These are phyloP conservation scores for Calliopsis andreniformis DNA, from an alignment of 1,140 invertebrate genomes.

Conservation along the genomic window DNA sequence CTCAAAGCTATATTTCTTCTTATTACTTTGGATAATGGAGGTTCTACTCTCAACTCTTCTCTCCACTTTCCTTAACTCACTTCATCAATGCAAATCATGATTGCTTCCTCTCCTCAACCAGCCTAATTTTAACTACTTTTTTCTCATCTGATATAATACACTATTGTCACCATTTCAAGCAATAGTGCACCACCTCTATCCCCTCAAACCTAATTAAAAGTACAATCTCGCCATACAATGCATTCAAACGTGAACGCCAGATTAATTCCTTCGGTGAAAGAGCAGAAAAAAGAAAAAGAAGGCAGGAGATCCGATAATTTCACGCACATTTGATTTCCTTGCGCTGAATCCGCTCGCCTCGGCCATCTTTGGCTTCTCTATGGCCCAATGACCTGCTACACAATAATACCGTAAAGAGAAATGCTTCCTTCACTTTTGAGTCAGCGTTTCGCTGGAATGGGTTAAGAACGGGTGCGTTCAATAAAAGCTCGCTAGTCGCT, in stretches of 20 bases:
- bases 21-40: no score
- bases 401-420: constrained; percentile 49
- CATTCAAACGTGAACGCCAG: constrained; percentile 2
- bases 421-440: constrained; percentile 47
- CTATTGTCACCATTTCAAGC: no score
- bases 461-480: neutral
- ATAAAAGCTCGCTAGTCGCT: constrained; percentile 1
- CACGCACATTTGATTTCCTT: constrained; percentile 73
- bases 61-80: no score
- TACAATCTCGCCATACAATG: no score
- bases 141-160: no score
- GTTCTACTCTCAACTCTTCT: no score
- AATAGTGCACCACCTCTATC: no score
- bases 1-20: no score
- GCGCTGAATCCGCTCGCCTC: constrained; percentile 68
- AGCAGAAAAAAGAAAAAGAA: constrained; percentile 13
- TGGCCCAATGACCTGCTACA: constrained; percentile 59
- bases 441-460: constrained; percentile 12
- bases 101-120: no score
- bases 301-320: constrained; percentile 61
- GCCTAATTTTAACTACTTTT: no score
- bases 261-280: constrained; percentile 30
- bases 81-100: no score
- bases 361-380: constrained; percentile 58
- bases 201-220: no score